These are phyloP conservation scores for Panagrolaimus sp. DNA, from an alignment of 1,140 invertebrate species.

Conservation along the genomic window DNA sequence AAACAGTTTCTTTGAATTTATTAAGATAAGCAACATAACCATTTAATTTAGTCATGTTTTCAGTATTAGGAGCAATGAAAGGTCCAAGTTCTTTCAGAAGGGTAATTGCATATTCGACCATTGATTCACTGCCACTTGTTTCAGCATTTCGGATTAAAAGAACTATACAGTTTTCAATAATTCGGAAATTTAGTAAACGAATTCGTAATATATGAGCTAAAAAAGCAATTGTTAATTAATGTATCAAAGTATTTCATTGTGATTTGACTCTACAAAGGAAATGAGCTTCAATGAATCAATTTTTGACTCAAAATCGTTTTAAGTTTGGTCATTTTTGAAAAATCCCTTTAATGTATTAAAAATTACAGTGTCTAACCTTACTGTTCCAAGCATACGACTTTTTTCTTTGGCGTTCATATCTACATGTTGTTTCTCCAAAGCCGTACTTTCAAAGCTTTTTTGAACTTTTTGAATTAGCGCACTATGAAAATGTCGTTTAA, in stretches of 20 bases:
- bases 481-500: not conserved
- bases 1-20: not conserved
- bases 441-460: not conserved
- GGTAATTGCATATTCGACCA: not conserved
- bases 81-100: not conserved
- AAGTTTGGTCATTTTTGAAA: no score
- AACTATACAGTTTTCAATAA: not conserved
- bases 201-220: not conserved
- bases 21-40: not conserved
- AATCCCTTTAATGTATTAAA: no score
- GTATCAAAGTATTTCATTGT: no score
- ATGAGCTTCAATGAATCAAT: not conserved
- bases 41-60: no score
- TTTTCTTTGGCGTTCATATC: no score
- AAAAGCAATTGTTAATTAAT: no score
- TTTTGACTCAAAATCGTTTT: no score
- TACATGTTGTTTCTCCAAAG: no score
- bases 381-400: no score
- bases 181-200: not conserved
- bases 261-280: not conserved
- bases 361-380: no score
- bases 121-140: not conserved
- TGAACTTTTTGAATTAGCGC: not conserved
- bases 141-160: not conserved
- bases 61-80: not conserved